Evolutionary conservation across 2,888 invertebrate genomes (phyloP).

Genomic region (Cantharis rustica): DNA sequence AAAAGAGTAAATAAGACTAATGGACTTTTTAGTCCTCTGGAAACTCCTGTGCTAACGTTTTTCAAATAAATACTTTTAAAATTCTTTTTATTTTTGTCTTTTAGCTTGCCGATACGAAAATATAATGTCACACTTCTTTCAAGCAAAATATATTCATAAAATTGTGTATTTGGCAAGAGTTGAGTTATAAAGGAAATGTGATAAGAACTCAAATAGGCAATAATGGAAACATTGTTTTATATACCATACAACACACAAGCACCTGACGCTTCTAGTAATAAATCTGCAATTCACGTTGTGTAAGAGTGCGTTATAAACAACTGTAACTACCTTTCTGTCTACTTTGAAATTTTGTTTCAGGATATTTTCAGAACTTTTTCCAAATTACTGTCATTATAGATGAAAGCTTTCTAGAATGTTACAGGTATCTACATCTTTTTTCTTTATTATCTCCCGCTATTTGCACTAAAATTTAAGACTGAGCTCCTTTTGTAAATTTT

Average conservation of each 20-base stretch:
- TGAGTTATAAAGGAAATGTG: neutral
- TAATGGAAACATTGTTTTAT: slow-evolving; percentile 20
- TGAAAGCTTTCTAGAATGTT: neutral
- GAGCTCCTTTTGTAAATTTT: neutral
- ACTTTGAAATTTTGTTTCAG: slow-evolving; percentile 3
- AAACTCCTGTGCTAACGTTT: neutral
- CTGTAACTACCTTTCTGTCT: slow-evolving; percentile 10
- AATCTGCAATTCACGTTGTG: slow-evolving; percentile 10
- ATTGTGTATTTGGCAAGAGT: neutral
- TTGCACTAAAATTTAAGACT: neutral
- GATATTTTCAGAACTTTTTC: slow-evolving; percentile 5
- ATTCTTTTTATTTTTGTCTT: neutral
- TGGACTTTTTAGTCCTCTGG: neutral
- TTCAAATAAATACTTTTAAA: neutral
- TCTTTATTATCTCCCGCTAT: neutral
- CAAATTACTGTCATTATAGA: neutral
- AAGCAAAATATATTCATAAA: neutral
- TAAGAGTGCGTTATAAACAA: slow-evolving; percentile 13
- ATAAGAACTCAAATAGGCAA: slow-evolving; percentile 2
- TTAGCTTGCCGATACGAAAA: neutral
- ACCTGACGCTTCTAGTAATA: slow-evolving; percentile 7
- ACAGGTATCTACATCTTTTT: neutral
- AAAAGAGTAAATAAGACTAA: neutral
- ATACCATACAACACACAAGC: neutral
- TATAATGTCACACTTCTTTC: neutral